Evolutionary conservation across 2,888 invertebrate species (phyloP), one percentile per base, ranked within the genome.

Genomic region (Urechis unicinctus): DNA sequence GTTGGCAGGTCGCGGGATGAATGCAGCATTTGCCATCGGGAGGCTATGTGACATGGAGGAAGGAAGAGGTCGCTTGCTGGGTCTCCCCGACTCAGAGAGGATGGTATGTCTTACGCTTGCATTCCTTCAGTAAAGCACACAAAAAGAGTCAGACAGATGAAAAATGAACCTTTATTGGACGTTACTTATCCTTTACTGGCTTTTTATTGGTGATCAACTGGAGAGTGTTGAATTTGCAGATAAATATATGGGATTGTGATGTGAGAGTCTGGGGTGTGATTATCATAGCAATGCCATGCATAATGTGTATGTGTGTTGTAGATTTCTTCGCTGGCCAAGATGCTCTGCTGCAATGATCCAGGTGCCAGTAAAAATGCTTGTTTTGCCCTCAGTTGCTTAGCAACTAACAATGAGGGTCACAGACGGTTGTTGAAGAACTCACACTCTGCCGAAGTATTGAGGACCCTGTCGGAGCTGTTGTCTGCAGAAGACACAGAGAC

Each of bases 1-100:
- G 36, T 6, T 17, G 5, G 5, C 55, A 74, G 76, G 77, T 44
- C 66, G 74, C 24, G 75, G 75, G 1, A 78, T 77, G 74, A 78
- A 78, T 66, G 74, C 76, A 45, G 78, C 78, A 3, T 78, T 78
- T 70, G 77, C 78, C n/a, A 70, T 78, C 52, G 78, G 77, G 13
- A 66, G 75, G 29, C 66, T 75, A n/a, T 74, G 73, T 66, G 77
- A 76, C 61, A 68, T 69, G 61, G 71, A 73, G 41, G 56, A 59
- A 31, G 75, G 74, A 6, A 65, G 73, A 45, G 66, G 65, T 43
- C 58, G 68, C 28, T 61, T 77, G 3, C 56, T 75, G 22, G 61
- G 62, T 29, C 63, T 73, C 25, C 60, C 63, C 29, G 74, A 75
- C 45, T 69, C 71, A 24, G 75, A 75, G 51, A 68, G 68, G 64